These are phyloP conservation scores for Tauraco hartlaubi DNA, from an alignment of 2,797 vertebrate species.

Conservation along the genomic window DNA sequence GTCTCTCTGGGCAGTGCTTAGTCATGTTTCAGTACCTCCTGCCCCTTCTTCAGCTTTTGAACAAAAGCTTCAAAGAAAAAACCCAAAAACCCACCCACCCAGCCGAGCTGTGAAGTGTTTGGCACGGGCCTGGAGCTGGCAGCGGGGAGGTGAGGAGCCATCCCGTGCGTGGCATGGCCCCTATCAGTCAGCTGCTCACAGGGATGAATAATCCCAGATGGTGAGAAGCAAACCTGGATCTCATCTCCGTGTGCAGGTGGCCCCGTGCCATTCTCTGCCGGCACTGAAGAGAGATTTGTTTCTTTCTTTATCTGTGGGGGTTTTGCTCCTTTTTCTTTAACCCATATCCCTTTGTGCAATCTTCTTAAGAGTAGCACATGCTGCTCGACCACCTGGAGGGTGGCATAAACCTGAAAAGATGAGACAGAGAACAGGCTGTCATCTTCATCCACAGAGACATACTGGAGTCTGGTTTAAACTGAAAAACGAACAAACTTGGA, in stretches of 20 bases:
- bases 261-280: neutral
- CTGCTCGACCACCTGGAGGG: neutral
- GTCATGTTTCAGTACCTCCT: neutral
- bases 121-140: neutral
- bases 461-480: neutral
- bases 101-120: fast-evolving
- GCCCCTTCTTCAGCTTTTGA: neutral
- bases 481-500: neutral
- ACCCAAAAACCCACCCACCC: fast-evolving
- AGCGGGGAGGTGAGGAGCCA: neutral
- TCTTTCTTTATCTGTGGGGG: neutral
- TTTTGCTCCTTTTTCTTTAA: neutral
- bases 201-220: neutral
- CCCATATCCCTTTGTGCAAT: neutral
- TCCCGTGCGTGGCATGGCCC: neutral
- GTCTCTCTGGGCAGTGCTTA: neutral
- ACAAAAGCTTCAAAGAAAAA: neutral
- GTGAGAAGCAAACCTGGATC: neutral
- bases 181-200: neutral
- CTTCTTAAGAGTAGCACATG: neutral
- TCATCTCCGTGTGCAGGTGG: neutral
- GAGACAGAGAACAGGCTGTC: neutral
- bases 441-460: neutral
- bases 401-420: neutral
- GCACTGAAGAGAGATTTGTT: neutral